A percentile compares a stretch with the other conserved stretches of the same genome.
These are phyloP conservation scores for Hafferia zeledoni DNA, from an alignment of 2,797 vertebrate genomes.

Conservation along the genomic window DNA sequence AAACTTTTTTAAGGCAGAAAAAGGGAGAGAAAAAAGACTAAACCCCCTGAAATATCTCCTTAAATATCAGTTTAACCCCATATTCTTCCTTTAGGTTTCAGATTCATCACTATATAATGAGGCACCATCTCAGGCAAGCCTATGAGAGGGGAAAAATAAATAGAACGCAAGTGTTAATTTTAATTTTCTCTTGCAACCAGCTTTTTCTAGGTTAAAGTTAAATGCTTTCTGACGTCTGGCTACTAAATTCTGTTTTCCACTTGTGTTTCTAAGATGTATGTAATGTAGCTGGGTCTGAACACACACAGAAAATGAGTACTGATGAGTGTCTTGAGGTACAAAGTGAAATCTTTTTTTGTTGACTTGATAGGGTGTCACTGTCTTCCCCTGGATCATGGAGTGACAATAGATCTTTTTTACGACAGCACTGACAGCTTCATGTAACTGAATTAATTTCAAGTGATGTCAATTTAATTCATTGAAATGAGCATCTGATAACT, in stretches of 20 bases:
- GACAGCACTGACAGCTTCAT: not conserved
- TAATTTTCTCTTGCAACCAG: not conserved
- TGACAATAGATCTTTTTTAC: not conserved
- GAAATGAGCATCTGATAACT: slow-evolving; percentile 7
- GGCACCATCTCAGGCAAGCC: rapidly evolving
- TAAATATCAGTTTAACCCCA: not conserved
- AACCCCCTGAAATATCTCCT: not conserved
- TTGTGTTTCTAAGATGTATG: not conserved
- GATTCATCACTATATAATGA: not conserved
- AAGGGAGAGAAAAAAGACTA: rapidly evolving
- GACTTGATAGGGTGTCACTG: not conserved
- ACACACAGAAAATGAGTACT: not conserved
- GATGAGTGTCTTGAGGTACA: not conserved
- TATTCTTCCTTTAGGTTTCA: not conserved
- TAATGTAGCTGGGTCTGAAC: not conserved
- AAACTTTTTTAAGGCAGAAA: not conserved
- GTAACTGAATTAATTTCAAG: not conserved
- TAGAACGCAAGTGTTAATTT: not conserved
- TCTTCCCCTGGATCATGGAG: not conserved
- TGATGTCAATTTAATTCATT: slow-evolving; percentile 26
- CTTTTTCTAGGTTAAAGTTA: not conserved
- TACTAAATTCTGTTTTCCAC: not conserved
- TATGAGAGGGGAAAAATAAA: not conserved
- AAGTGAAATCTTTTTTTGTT: not conserved
- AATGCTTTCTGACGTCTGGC: not conserved